Evolutionary conservation across 92 coral and sea anemone species (phyloP).

Genomic region (Diadumene lineata): DNA sequence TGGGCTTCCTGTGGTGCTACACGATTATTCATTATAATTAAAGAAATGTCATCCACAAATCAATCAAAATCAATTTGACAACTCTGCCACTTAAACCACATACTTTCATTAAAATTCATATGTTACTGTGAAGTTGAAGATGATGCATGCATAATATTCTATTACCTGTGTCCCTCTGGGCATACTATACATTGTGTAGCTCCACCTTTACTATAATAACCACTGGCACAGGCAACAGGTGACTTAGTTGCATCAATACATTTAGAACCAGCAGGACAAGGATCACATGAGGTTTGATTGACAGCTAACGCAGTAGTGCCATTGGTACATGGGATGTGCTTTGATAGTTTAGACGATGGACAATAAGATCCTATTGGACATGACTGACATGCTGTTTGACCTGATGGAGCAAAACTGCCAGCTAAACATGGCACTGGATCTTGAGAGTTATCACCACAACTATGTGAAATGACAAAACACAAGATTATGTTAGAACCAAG

Average conservation of each 20-base stretch:
- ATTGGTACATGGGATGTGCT: conserved; percentile 61
- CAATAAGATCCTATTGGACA: conserved; percentile 63
- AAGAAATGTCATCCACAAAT: too few species aligned
- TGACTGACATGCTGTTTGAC: conserved; percentile 48
- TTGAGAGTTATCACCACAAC: conserved; percentile 35
- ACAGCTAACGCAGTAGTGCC: conserved; percentile 62
- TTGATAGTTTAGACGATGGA: conserved; percentile 42
- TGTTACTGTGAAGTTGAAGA: too few species aligned
- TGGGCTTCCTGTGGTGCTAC: too few species aligned
- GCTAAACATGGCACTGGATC: conserved; percentile 63
- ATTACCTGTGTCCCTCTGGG: conserved; percentile 53
- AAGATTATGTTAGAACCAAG: too few species aligned
- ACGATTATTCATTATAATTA: too few species aligned
- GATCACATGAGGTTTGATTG: conserved; percentile 47
- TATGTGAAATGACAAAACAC: conserved; percentile 56
- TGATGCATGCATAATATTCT: background rate
- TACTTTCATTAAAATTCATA: too few species aligned
- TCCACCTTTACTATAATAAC: conserved; percentile 59
- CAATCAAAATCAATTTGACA: too few species aligned
- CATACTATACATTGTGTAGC: conserved; percentile 78
- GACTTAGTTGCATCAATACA: conserved; percentile 59
- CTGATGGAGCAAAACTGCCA: conserved; percentile 70
- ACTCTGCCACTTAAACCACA: too few species aligned
- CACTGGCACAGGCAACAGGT: conserved; percentile 66
- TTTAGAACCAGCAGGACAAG: conserved; percentile 69